Evolutionary conservation across 2,888 invertebrate genomes (phyloP), one percentile per base, ranked within the genome.

Genomic region (Stratiomys singularior): DNA sequence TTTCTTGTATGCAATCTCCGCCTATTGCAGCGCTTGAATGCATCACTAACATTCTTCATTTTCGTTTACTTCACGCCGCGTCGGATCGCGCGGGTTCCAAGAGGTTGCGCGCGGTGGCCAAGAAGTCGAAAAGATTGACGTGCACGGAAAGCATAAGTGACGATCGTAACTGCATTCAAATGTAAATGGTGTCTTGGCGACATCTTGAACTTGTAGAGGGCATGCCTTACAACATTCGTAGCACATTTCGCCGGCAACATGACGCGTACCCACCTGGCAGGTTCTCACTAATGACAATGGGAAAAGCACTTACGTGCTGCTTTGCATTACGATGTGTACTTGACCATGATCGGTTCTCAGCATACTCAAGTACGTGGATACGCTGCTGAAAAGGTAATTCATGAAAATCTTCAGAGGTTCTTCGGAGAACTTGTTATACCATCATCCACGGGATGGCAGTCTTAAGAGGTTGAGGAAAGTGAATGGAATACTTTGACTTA

Each of bases 91-190:
- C 7, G 4, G 52, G 37, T 37, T 37, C 37, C 37, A 5, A 37
- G 37, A 52, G 23, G 69, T 25, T 21, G 15, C 18, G 15, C 18
- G 23, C 23, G 46, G 69, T 46, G 47, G 69, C 47, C 46, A 46
- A 46, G 69, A 46, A 46, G 74, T 23, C 60, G 60, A 74, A 30
- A 74, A 74, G 74, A 58, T 74, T 60, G 60, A 60, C 74, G 74
- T 74, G 74, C 58, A 4, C 28, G 37, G 74, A 74, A 74, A 74
- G 23, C 44, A 60, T 74, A 60, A 74, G 60, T 74, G 25, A 46
- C 18, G 47, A 11, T 47, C 46, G 69, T 47, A 25, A 69, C 15
- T 15, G 25, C n/a, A 7, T 30, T 66, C 46, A 69, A 13, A 69
- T 69, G 69, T 21, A 69, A 69, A 69, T 69, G 46, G 47, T 37